Percentiles rank a stretch among this genome's conserved stretches.
phyloP scores from a whole-genome alignment of 1,140 invertebrate species.

The Radopholus similis region DNA sequence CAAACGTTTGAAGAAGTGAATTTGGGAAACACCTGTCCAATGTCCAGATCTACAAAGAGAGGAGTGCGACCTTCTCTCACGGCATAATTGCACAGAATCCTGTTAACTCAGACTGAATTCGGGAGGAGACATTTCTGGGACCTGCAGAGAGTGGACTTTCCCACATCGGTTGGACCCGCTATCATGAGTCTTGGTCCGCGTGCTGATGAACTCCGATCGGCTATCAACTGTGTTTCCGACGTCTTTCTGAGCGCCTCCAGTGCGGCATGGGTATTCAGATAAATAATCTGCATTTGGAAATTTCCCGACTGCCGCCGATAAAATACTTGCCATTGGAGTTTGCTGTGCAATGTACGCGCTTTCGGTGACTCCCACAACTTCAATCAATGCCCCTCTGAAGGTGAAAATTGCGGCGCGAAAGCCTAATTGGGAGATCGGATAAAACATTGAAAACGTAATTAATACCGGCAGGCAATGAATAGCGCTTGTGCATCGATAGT shows the following conservation, averaged over 20 bases:
- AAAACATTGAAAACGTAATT: background rate
- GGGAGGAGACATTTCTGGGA: too few relatives aligned
- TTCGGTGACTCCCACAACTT: conserved; percentile 64
- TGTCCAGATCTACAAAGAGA: conserved; percentile 90
- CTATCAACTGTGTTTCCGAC: conserved; percentile 70
- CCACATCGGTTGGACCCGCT: conserved; percentile 89
- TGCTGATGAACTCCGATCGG: conserved; percentile 17
- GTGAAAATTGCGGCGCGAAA: conserved; percentile 93
- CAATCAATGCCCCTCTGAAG: conserved; percentile 84
- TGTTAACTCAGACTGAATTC: too few relatives aligned
- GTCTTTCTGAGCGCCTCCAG: conserved; percentile 79
- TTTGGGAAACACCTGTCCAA: conserved; percentile 73
- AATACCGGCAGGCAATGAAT: conserved; percentile 72
- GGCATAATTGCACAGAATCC: conserved; percentile 86
- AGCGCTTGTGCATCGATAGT: conserved; percentile 84
- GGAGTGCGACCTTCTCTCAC: conserved; percentile 76
- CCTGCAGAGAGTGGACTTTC: conserved; percentile 87
- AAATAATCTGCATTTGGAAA: conserved; percentile 70
- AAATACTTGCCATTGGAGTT: conserved; percentile 51
- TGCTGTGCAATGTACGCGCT: conserved; percentile 52
- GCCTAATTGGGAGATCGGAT: conserved; percentile 62
- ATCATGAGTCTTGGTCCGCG: conserved; percentile 72
- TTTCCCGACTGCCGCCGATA: conserved; percentile 1
- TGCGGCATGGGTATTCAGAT: conserved; percentile 88
- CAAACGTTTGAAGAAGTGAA: background rate